Base-by-base conservation (phyloP, 2,888 invertebrate genomes). In the Mimachlamys varia region DNA sequence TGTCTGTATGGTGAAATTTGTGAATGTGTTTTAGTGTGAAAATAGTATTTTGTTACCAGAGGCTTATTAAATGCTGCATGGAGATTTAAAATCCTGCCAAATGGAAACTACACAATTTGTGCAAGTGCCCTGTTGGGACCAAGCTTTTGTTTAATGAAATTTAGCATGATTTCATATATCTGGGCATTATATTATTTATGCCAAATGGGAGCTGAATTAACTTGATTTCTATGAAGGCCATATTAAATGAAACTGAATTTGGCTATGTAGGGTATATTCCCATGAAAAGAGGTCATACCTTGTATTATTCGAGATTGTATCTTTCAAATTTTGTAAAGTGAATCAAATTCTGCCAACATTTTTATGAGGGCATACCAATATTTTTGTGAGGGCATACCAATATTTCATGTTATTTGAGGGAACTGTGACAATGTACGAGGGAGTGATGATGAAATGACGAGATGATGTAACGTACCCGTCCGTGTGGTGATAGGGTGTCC, bases 401-500 rank as follows among this genome's bases (percentile, higher is more conserved):
- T 58, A 22, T 58, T 19, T 19, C n/a, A 58, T n/a, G 19, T 13
- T 10, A 33, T 76, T 12, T 27, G 33, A 76, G 12, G 76, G 12
- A 27, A 76, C 13, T 12, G 33, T 27, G 76, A 33, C 27, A 19
- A 76, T 76, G 76, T 27, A 22, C 58, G 58, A 58, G 58, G 58
- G n/a, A 22, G n/a, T 19, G 58, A 19, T 22, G 58, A 58, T 58
- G 58, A 58, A 58, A 76, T 33, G 76, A 76, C 27, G 4, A 44
- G 76, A 62, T 62, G 76, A 76, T 7, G 38, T 50, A 89, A 92
- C 92, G 88, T 92, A 92, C 92, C 92, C 92, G 90, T 50, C 88
- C 87, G 55, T 90, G 87, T 17, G 92, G 92, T 87, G 95, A 94
- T 88, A 96, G 94, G 49, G 95, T 94, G 89, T 96, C 96, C 87